Evolutionary conservation across 1,140 invertebrate genomes (phyloP).

Genomic region (Carcinoscorpius rotundicauda): DNA sequence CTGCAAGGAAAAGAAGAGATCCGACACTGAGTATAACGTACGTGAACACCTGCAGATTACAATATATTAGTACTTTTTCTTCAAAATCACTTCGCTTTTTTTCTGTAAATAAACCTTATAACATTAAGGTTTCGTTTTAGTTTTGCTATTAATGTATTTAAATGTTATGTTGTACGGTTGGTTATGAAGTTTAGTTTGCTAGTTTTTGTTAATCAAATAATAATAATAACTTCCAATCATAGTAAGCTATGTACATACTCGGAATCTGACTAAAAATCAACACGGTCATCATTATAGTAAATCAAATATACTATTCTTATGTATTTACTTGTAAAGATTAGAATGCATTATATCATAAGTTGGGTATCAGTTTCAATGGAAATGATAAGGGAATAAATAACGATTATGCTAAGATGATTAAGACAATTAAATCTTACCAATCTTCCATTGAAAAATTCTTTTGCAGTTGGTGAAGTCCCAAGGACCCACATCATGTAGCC

Average conservation of each 20-base stretch:
- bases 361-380: neutral
- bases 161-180: too few species aligned
- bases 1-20: conserved; percentile 34
- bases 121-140: too few species aligned
- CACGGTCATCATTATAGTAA: neutral
- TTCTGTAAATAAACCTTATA: too few species aligned
- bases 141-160: too few species aligned
- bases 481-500: conserved; percentile 37
- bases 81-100: too few species aligned
- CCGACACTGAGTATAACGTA: conserved; percentile 34
- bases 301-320: conserved; percentile 5
- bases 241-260: too few species aligned
- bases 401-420: neutral
- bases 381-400: conserved; percentile 1
- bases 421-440: conserved; percentile 28
- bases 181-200: too few species aligned
- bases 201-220: too few species aligned
- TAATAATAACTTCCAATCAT: too few species aligned
- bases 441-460: conserved; percentile 34
- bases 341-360: neutral
- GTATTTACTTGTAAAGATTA: neutral
- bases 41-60: conserved; percentile 31
- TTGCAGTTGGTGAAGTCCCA: conserved; percentile 34
- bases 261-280: too few species aligned
- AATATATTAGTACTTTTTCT: too few species aligned